Evolutionary conservation across 2,113 vertebrate genomes (phyloP).

Genomic region (Carettochelys insculpta): DNA sequence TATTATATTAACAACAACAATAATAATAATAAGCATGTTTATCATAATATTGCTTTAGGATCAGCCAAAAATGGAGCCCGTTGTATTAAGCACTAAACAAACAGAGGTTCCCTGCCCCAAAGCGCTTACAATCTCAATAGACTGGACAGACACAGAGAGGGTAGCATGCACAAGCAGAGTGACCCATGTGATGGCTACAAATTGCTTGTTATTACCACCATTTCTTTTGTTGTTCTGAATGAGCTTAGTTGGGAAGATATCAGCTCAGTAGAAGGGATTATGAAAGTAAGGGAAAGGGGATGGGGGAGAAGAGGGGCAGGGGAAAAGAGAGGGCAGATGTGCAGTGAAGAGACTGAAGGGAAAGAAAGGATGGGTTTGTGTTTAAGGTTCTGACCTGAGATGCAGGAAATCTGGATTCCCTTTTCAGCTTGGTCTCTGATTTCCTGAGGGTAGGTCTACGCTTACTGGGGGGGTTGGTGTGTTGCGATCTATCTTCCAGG

Average conservation of each 20-base stretch:
- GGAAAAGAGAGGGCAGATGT: background rate
- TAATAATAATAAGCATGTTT: background rate
- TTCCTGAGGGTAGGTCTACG: too few species aligned
- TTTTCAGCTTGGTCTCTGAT: background rate
- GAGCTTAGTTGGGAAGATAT: background rate
- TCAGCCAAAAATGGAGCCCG: background rate
- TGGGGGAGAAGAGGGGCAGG: too few species aligned
- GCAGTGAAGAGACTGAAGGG: background rate
- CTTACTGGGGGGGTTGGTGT: too few species aligned
- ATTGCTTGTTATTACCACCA: background rate
- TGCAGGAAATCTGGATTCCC: fast-evolving
- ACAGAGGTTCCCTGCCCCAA: background rate
- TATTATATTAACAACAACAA: too few species aligned
- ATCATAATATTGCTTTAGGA: background rate
- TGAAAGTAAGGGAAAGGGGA: background rate
- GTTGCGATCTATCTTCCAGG: too few species aligned
- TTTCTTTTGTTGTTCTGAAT: background rate
- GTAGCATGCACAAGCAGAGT: background rate
- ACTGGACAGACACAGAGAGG: background rate
- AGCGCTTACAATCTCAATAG: background rate
- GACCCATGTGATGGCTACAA: background rate
- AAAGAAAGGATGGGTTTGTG: background rate
- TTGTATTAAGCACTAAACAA: background rate
- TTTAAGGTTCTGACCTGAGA: background rate
- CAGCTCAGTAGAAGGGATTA: background rate